Evolutionary conservation across 2,113 vertebrate genomes (phyloP), one percentile per base, ranked within the genome.

Genomic region (Misgurnus anguillicaudatus): DNA sequence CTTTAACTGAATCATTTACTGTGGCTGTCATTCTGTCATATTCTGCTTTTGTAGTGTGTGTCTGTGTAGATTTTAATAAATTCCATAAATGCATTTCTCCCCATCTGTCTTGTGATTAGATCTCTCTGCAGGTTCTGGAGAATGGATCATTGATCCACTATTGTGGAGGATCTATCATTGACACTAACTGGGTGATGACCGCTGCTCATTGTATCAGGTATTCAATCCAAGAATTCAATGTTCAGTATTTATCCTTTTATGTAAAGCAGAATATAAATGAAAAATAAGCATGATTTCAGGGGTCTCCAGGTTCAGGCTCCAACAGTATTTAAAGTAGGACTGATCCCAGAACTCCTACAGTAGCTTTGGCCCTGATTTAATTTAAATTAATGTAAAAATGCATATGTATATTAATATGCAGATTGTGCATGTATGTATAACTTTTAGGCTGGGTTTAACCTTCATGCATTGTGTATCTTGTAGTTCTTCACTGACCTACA

Each of bases 151-250:
- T 92, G 92, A 88, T 89, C 68, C 93, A 94, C 87, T 93, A 91
- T 63, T 94, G 93, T 79, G 93, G 93, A 76, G 92, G 92, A 77
- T 90, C 93, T 78, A 88, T 94, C 85, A 93, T 94, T 75, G 92
- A 91, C 84, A 87, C 86, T 84, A 93, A 94, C 89, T 94, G 93
- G 92, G 92, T 94, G 85, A 89, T 94, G 91, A 94, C 93, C 70
- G 93, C 93, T 79, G 93, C 93, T 85, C 93, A 94, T 85, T 94
- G 93, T 83, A 93, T 94, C 89, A 93, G 91, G 93, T 94, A 92
- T 1, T 9, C 60, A 57, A 36, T 21, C 8, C 41, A 21, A 31
- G 2, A 31, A 2, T 31, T 31, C 3, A 31, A 31, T 31, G n/a
- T n/a, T 3, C 31, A 51, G 10, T 76, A 24, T 61, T 17, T n/a